Base-by-base conservation (phyloP, 2,888 invertebrate genomes). In the Amblyjoppa fuscipennis region DNA sequence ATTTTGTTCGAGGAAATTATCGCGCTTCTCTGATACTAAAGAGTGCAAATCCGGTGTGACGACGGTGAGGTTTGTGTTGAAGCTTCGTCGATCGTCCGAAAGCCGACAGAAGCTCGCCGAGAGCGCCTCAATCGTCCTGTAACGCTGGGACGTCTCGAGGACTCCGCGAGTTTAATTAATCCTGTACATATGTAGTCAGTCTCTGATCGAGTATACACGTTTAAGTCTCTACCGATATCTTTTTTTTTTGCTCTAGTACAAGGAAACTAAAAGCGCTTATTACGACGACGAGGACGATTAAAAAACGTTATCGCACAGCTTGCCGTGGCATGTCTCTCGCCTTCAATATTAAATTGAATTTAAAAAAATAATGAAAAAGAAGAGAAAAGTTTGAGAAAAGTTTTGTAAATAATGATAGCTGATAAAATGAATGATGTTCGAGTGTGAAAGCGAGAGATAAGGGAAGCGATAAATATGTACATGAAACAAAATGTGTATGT, bases 211-310 rank as follows among this genome's bases (percentile, higher is more conserved):
- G 82, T 75, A 28, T 66, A 74, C 38, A 74, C 45, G 34, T 83
- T 80, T 80, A 83, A 73, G 74, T 80, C 76, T 80, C 73, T 83
- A 85, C 83, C 80, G 76, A 85, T 85, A 34, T 34, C 4, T n/a
- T 64, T 85, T 86, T 45, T 31, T 64, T 51, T 51, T 69, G 83
- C 84, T 89, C 83, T 89, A 90, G 89, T 89, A 89, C 87, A 88
- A 87, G 83, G 85, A 89, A 89, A 89, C 87, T 84, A 83, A 85
- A 89, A 86, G 85, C 88, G 88, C 88, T 88, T 89, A 88, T 82
- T 84, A 79, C 78, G 78, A 81, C 77, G 83, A 83, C 66, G 68
- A 74, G 41, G 38, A 81, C 77, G 69, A 61, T 81, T 53, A 45
- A 84, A 45, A 84, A 25, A 56, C 20, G 53, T 25, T 11, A 77